Base-by-base conservation (phyloP, 2,797 vertebrate genomes). In the Pipistrellus pipistrellus region DNA sequence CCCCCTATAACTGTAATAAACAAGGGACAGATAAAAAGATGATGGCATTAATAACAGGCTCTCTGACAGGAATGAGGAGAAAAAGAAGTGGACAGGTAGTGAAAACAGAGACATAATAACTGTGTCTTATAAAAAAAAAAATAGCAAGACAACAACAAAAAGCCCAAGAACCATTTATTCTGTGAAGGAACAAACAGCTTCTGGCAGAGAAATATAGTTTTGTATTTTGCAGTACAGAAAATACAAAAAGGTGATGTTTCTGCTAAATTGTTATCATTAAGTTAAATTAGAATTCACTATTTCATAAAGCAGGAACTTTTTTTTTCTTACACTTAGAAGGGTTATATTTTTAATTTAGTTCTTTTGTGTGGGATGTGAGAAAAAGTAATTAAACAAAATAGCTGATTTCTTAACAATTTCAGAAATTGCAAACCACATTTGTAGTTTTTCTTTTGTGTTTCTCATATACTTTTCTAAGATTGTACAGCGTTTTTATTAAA, bases 341-440 rank as follows among this genome's bases (percentile, higher is more conserved):
- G 8, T 68, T 32, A 81, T 41, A 68, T 89, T 94, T 95, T 85
- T 46, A 76, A 93, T 96, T 93, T 96, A 71, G 69, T 95, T 73
- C 69, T 91, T 94, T 82, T 69, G 72, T 78, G 81, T 96, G n/a
- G 81, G 51, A 82, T 85, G 59, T 89, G 41, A 81, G 81, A 96
- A 91, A 84, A 94, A 95, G 91, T 94, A 96, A 94, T 96, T 94
- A 93, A 46, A 85, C 66, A 18, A 91, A 95, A 91, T 72, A 57
- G 27, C 81, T 91, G 68, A 91, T 94, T 91, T 59, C 55, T 89
- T 78, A 94, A 91, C 46, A 76, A 68, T 93, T 84, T 93, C 62
- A 91, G 76, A 85, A 94, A 66, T 32, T 85, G n/a, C 27, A 85
- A 93, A 59, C 35, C 41, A 68, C 20, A 68, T 18, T 62, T 30